These are phyloP conservation scores for Anguilla marmorata DNA, from an alignment of 2,797 vertebrate genomes.

Conservation along the genomic window DNA sequence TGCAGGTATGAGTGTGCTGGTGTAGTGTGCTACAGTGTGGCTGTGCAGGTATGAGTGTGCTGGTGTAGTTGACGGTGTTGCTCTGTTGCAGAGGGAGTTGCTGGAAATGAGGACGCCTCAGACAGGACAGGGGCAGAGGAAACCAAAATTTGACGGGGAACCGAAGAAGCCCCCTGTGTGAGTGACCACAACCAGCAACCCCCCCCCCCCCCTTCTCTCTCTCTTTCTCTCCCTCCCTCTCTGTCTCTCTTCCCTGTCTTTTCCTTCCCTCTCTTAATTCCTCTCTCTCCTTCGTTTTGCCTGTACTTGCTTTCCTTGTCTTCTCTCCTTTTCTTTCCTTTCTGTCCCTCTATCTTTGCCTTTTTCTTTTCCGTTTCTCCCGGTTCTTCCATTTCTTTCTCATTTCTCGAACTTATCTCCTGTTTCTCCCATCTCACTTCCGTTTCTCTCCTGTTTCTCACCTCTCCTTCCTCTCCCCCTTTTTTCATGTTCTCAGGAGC, in stretches of 20 bases:
- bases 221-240: not conserved
- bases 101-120: conserved; percentile 66
- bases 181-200: conserved; percentile 45
- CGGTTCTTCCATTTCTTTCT: too few relatives aligned
- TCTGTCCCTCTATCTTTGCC: too few relatives aligned
- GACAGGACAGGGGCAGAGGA: conserved; percentile 61
- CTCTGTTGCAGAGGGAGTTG: conserved; percentile 70
- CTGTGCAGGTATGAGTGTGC: not conserved
- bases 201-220: not conserved
- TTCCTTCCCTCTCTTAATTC: not conserved
- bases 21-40: not conserved
- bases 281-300: not conserved
- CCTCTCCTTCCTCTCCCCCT: not conserved
- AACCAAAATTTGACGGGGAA: conserved; percentile 78
- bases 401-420: too few relatives aligned
- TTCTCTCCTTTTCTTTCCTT: too few relatives aligned
- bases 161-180: conserved; percentile 81
- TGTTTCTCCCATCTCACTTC: not conserved
- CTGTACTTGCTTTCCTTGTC: too few relatives aligned
- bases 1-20: not conserved
- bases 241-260: not conserved
- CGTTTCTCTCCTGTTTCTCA: not conserved
- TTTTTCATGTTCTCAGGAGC: conserved; percentile 59
- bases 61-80: not conserved
- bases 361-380: not conserved